These are phyloP conservation scores for Celastrina argiolus DNA, from an alignment of 2,888 invertebrate species.

Conservation along the genomic window DNA sequence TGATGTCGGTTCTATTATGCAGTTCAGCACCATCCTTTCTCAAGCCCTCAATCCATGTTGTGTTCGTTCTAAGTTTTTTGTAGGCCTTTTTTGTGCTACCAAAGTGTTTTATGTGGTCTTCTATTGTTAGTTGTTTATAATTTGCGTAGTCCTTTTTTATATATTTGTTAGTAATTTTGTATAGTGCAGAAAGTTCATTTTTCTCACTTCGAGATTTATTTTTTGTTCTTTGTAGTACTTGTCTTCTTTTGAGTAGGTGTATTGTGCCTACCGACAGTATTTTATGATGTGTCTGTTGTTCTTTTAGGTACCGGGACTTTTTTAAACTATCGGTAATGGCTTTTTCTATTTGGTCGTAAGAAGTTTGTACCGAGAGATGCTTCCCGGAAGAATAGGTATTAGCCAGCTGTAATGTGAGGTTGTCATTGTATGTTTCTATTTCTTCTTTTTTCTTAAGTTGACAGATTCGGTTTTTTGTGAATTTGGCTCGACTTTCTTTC, in stretches of 20 bases:
- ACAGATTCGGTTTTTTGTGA: constrained; percentile 4
- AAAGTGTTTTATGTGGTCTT: constrained; percentile 22
- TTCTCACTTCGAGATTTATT: constrained; percentile 26
- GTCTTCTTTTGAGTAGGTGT: constrained; percentile 23
- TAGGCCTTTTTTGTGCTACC: constrained; percentile 28
- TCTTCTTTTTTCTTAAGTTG: no score
- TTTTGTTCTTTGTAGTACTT: constrained; percentile 27
- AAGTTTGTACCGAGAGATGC: constrained; percentile 22
- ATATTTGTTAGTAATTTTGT: constrained; percentile 27
- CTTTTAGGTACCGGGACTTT: not conserved
- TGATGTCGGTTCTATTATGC: constrained; percentile 24
- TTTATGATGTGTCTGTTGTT: constrained; percentile 22
- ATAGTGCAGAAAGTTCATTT: constrained; percentile 27
- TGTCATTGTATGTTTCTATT: not conserved
- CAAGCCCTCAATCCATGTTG: constrained; percentile 31
- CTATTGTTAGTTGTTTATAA: constrained; percentile 24
- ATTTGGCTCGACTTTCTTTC: constrained; percentile 24
- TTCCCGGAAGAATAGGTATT: not conserved
- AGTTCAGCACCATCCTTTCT: constrained; percentile 6
- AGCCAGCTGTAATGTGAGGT: not conserved
- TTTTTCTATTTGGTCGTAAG: constrained; percentile 24
- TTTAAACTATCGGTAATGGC: constrained; percentile 23
- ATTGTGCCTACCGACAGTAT: constrained; percentile 22
- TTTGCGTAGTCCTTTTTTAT: no score
- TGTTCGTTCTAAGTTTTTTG: constrained; percentile 30